Evolutionary conservation across 2,797 vertebrate genomes (phyloP), one percentile per base, ranked within the genome.

Genomic region (Oreonectes daqikongensis): DNA sequence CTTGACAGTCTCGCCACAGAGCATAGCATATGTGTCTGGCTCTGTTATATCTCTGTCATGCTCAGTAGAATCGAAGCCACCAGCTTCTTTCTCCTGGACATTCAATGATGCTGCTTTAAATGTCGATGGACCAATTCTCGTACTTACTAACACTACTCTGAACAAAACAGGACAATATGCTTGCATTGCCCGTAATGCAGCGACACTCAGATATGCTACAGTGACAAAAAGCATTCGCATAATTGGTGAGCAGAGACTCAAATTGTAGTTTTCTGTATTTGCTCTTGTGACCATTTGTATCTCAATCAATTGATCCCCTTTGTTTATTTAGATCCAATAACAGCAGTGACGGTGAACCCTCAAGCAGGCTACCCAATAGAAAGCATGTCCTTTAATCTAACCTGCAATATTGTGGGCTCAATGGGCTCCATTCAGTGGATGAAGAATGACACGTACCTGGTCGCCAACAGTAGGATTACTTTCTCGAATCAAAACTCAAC

Each of bases 11-110:
- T 32, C 2, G 18, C 90, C 91, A 8, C 5, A 0, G n/a, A 55
- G 1, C 52, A 0, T 12, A 11, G 46, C 6, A n/a, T 85, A 91
- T 67, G 75, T 17, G 69, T 78, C 89, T 0, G 91, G 88, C 38
- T 87, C 87, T 0, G 42, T 84, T 55, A 85, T 93, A 78, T 84
- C 60, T 1, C 72, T 94, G 52, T 80, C 80, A 0, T 94, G 93
- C 85, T 84, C 81, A 11, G 79, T 85, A 0, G 78, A 81, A 15
- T 93, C 92, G 76, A 88, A 8, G 1, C 93, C 92, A 10, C 0
- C 69, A 59, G 87, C 88, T 1, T 61, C 1, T 2, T 75, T 86
- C 72, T 52, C 59, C 22, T 94, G 93, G 93, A 81, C 80, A 76
- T 0, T 85, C 50, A 40, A 91, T 10, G 76, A 57, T 15, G 0